Conservation (phyloP, 2,797 vertebrate species). For the Pantherophis alleghaniensis region DNA sequence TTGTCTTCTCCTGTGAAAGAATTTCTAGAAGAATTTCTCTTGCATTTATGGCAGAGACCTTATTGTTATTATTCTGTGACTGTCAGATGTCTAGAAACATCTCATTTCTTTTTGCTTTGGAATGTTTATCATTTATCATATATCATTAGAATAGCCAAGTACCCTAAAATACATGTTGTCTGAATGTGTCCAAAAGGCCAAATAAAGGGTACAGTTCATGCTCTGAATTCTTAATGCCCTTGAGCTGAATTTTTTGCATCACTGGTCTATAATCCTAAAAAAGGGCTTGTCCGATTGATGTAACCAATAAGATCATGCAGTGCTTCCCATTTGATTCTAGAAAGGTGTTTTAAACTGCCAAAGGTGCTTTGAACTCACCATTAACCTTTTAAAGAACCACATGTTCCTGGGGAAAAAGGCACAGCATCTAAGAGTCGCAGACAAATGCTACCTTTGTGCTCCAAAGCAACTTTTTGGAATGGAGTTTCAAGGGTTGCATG, state of each 20-base stretch:
- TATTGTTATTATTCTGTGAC: not conserved
- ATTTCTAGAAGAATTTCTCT: not conserved
- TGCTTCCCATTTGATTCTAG: not conserved
- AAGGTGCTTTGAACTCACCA: not conserved
- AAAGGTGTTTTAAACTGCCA: not conserved
- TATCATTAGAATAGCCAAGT: not conserved
- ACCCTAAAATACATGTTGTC: not conserved
- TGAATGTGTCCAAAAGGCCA: not conserved
- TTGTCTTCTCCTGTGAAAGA: not conserved
- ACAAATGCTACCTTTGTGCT: not conserved
- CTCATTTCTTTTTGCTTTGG: not conserved
- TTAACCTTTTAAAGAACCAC: not conserved
- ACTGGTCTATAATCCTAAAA: not conserved
- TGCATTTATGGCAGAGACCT: not conserved
- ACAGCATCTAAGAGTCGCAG: not conserved
- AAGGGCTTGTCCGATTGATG: not conserved
- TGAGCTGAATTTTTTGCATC: not conserved
- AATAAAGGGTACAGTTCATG: not conserved
- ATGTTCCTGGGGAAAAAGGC: not conserved
- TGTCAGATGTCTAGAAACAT: not conserved
- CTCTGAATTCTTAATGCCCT: not conserved
- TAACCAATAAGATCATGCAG: not conserved
- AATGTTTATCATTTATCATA: not conserved
- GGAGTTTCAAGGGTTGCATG: not conserved
- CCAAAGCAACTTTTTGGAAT: not conserved